Conservation (phyloP, 2,797 vertebrate genomes). For the Pseudochromis fuscus region DNA sequence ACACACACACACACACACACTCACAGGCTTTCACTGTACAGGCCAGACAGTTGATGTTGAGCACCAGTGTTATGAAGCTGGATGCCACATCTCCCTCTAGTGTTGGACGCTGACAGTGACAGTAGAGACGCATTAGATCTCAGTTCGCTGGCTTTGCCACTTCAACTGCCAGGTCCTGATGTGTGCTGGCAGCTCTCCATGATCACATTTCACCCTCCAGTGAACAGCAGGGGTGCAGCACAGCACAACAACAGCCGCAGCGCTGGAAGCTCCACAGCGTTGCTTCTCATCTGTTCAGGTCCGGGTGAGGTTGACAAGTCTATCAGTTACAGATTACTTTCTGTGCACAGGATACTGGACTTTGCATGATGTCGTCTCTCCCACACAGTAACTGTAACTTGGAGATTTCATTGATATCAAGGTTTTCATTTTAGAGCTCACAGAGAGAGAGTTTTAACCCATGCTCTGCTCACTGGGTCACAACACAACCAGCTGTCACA, state of each 20-base stretch:
- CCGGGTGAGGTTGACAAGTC: slow-evolving; percentile 37
- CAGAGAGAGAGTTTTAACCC: too few relatives aligned
- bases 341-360: background rate
- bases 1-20: too few relatives aligned
- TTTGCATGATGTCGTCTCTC: slow-evolving; percentile 3
- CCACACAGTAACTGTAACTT: background rate
- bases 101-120: slow-evolving; percentile 48
- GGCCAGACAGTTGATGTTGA: too few relatives aligned
- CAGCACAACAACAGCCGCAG: slow-evolving; percentile 60
- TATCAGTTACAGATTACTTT: slow-evolving; percentile 34
- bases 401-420: background rate
- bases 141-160: slow-evolving; percentile 61
- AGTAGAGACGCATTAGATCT: slow-evolving; percentile 28
- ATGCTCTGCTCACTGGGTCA: background rate
- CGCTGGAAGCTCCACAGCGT: slow-evolving; percentile 49
- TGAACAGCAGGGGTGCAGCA: slow-evolving; percentile 72
- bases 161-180: slow-evolving; percentile 72
- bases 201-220: slow-evolving; percentile 79
- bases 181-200: slow-evolving; percentile 77
- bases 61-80: background rate
- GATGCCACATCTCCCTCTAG: slow-evolving; percentile 68
- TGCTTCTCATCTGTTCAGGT: slow-evolving; percentile 49
- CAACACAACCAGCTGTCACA: background rate
- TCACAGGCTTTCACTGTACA: too few relatives aligned
- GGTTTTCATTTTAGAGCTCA: background rate